Evolutionary conservation across 2,113 vertebrate species (phyloP), one percentile per base, ranked within the genome.

Genomic region (Monopterus albus): DNA sequence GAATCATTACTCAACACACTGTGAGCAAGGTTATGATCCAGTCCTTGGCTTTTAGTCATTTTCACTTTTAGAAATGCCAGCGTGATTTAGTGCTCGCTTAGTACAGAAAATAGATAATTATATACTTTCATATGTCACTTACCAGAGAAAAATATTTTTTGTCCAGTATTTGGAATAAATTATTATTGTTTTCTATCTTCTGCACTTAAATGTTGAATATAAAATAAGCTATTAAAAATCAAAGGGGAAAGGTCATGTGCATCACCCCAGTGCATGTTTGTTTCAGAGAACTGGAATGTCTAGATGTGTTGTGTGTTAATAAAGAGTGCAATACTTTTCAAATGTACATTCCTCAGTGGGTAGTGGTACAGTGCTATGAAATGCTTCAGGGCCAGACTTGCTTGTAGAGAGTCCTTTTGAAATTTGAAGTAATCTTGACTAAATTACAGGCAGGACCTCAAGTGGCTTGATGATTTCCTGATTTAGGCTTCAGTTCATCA

Each of bases 361-460:
- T n/a, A n/a, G n/a, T n/a, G n/a, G n/a, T n/a, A n/a, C n/a, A n/a
- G n/a, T n/a, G n/a, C n/a, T n/a, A n/a, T 10, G 17, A 2, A 49
- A 26, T 10, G 33, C 3, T 58, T 40, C 45, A 45, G 45, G 38
- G 58, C 1, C 40, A 29, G 21, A 26, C 5, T 23, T n/a, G n/a
- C n/a, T n/a, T n/a, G n/a, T n/a, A 14, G 6, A 56, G 13, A 43
- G 43, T 7, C 4, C 15, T 42, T 70, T 70, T n/a, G 12, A 56
- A 55, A 38, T 38, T 0, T 72, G 40, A 76, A 71, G 47, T 43
- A 42, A 3, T 40, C 21, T n/a, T 29, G 25, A 67, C 23, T 51
- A 9, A 67, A 33, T 66, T 18, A 50, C n/a, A 43, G 23, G 21
- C 28, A 52, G 17, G 20, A 45, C 14, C 20, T 38, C 3, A 47